phyloP scores from a whole-genome alignment of 2,888 invertebrate species.

The Portevinia maculata region DNA sequence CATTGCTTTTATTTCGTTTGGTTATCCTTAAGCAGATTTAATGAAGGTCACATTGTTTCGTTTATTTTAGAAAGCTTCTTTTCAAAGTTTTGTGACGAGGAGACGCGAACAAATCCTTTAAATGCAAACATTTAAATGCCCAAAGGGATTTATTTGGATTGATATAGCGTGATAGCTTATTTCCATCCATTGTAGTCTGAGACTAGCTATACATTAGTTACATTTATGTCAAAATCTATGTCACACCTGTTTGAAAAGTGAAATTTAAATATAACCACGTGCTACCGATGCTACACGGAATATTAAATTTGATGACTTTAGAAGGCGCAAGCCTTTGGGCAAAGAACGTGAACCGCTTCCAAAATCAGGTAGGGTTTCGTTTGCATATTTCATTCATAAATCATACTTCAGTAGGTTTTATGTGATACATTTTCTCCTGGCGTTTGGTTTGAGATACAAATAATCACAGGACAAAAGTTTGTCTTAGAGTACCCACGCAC shows the following conservation, averaged over 20 bases:
- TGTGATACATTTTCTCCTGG: not conserved
- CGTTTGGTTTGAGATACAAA: constrained; percentile 6
- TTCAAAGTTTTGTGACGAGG: not conserved
- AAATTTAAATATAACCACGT: constrained; percentile 6
- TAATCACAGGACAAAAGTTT: constrained; percentile 1
- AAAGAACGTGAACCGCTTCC: not conserved
- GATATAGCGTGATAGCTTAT: not conserved
- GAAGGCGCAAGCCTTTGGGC: constrained; percentile 4
- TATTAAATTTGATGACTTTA: constrained; percentile 21
- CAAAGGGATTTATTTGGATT: not conserved
- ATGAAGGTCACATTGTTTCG: constrained; percentile 17
- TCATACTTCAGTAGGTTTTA: constrained; percentile 13
- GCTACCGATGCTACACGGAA: constrained; percentile 5
- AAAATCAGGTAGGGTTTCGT: constrained; percentile 8
- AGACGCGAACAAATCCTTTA: constrained; percentile 4
- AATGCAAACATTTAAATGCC: not conserved
- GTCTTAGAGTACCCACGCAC: not conserved
- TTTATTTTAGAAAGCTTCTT: not conserved
- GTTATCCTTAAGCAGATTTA: constrained; percentile 23
- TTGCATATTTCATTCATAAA: constrained; percentile 38
- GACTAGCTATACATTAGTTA: constrained; percentile 9
- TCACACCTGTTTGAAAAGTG: not conserved
- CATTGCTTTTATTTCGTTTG: constrained; percentile 8
- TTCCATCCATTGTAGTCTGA: not conserved
- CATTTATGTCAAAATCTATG: constrained; percentile 4